Percentiles rank a stretch among this genome's conserved stretches.
Conservation (phyloP, 2,888 invertebrate species). For the Lasioglossum leucozonium region DNA sequence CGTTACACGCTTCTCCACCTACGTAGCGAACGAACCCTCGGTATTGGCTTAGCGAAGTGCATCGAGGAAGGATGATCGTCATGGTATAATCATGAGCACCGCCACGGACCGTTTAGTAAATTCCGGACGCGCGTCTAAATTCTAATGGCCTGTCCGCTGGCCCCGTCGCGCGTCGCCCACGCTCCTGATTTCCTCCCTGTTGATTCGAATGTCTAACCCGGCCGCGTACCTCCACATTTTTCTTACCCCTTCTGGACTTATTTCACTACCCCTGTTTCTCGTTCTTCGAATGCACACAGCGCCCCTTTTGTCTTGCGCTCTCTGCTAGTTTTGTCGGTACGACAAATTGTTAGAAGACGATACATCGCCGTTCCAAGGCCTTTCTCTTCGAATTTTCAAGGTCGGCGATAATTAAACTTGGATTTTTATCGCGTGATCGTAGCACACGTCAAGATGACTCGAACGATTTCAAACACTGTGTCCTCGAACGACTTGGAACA, state of each 20-base stretch:
- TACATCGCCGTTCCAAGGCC: no score
- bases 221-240: not conserved
- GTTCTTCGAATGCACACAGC: not conserved
- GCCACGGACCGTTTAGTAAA: slow-evolving; percentile 31
- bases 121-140: slow-evolving; percentile 24
- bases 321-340: not conserved
- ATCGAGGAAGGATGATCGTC: slow-evolving; percentile 33
- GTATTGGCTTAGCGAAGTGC: slow-evolving; percentile 29
- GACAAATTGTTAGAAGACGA: not conserved
- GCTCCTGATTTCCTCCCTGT: not conserved
- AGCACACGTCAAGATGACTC: no score
- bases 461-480: no score
- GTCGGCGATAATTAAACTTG: no score
- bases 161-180: not conserved
- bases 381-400: no score
- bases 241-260: not conserved
- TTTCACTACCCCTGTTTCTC: not conserved
- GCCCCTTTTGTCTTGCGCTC: not conserved
- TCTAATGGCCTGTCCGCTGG: not conserved
- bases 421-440: no score
- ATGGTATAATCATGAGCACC: not conserved
- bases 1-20: slow-evolving; percentile 52
- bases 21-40: slow-evolving; percentile 24
- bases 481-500: no score
- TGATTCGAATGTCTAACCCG: not conserved